Conservation (phyloP, 2,797 vertebrate species). For the Acestrorhynchus altus region DNA sequence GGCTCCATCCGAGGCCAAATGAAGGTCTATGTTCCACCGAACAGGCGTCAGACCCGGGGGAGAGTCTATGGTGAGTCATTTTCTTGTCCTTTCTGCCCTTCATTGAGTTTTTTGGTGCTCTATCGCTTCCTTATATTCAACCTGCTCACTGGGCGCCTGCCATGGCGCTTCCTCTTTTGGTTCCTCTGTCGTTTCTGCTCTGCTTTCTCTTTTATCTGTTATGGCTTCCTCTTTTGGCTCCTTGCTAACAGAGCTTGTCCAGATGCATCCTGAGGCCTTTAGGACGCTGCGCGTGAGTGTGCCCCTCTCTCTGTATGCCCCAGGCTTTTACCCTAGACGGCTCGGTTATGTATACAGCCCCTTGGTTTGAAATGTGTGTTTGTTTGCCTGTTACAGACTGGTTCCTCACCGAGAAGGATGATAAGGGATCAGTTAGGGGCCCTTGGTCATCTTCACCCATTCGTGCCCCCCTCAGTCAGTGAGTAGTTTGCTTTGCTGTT, state of each 20-base stretch:
- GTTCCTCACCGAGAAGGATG: slow-evolving; percentile 77
- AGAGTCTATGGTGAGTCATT: slow-evolving; percentile 78
- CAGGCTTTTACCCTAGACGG: background rate
- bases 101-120: slow-evolving; percentile 52
- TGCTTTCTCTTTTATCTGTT: slow-evolving; percentile 76
- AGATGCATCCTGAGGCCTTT: slow-evolving; percentile 76
- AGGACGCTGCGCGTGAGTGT: slow-evolving; percentile 60
- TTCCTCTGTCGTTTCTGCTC: slow-evolving; percentile 64
- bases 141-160: slow-evolving; percentile 40
- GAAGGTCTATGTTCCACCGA: slow-evolving; percentile 74
- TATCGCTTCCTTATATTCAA: slow-evolving; percentile 69
- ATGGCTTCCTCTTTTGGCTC: slow-evolving; percentile 77
- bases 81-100: slow-evolving; percentile 3
- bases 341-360: slow-evolving; percentile 1
- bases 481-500: slow-evolving; percentile 53
- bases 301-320: slow-evolving; percentile 18
- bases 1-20: slow-evolving; percentile 83
- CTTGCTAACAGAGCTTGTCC: slow-evolving; percentile 68
- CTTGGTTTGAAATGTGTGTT: slow-evolving; percentile 29
- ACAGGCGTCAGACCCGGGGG: slow-evolving; percentile 67
- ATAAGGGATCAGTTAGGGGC: slow-evolving; percentile 67
- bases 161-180: slow-evolving; percentile 49
- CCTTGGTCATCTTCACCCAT: slow-evolving; percentile 65
- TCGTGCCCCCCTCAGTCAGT: slow-evolving; percentile 68
- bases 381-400: slow-evolving; percentile 67